Conservation (phyloP, 2,888 invertebrate species). For the Drosophila mettleri region DNA sequence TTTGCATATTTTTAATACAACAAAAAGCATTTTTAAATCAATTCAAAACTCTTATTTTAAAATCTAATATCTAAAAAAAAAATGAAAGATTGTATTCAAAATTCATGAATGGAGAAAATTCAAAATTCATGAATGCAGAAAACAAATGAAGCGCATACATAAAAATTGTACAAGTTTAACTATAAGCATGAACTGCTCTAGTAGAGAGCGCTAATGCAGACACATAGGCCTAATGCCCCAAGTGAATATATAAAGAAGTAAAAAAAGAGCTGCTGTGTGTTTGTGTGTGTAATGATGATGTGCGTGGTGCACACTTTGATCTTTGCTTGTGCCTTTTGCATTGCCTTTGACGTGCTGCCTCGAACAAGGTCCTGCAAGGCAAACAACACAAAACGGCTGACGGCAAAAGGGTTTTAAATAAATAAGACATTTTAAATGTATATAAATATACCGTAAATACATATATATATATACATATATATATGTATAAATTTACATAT, state of each 20-base stretch:
- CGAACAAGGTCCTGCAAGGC: conserved; percentile 24
- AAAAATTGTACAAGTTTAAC: not conserved
- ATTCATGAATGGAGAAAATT: too few species aligned
- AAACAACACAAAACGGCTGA: conserved; percentile 43
- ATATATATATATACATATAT: not conserved
- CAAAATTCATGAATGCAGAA: not conserved
- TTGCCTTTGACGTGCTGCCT: conserved; percentile 30
- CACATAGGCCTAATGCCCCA: conserved; percentile 23
- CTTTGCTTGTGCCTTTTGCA: conserved; percentile 48
- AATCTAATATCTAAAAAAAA: too few species aligned
- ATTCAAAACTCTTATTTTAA: too few species aligned
- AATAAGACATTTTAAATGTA: conserved; percentile 48
- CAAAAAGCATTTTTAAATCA: too few species aligned
- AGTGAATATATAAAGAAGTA: conserved; percentile 23
- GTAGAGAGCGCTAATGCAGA: conserved; percentile 12
- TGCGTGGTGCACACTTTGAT: conserved; percentile 51
- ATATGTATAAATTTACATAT: not conserved
- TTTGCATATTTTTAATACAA: too few species aligned
- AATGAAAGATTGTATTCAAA: too few species aligned
- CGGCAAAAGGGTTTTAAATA: conserved; percentile 52
- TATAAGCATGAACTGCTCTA: not conserved
- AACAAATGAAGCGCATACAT: not conserved
- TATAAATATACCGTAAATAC: conserved; percentile 14
- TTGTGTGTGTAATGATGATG: conserved; percentile 24
- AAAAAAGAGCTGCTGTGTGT: conserved; percentile 1